Conservation (phyloP, 2,797 vertebrate genomes). For the Pipistrellus pipistrellus region DNA sequence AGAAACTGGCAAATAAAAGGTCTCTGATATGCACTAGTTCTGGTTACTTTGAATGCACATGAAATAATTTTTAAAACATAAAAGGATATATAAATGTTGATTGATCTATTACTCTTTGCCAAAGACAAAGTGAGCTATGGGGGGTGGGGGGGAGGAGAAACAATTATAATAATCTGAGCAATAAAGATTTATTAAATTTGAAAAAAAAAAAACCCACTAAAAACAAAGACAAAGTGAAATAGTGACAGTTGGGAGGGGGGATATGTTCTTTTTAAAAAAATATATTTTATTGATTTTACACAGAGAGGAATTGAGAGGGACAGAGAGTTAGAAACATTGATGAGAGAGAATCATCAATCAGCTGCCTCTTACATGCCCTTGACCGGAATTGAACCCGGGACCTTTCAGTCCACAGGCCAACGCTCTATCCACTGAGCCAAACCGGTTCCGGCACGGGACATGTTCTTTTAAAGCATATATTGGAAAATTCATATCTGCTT, state of each 20-base stretch:
- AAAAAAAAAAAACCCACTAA: no score
- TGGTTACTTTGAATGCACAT: background rate
- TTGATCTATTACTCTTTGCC: constrained; percentile 8
- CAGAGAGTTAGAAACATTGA: no score
- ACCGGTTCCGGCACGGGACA: background rate
- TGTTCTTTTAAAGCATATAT: background rate
- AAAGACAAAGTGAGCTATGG: background rate
- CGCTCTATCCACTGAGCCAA: no score
- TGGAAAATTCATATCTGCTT: constrained; percentile 41
- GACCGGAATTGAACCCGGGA: no score
- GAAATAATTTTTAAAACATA: constrained; percentile 44
- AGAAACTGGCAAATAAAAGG: background rate
- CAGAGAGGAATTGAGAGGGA: no score
- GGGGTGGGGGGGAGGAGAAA: background rate
- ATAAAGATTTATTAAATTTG: no score
- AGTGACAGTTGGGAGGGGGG: background rate
- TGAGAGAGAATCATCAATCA: no score
- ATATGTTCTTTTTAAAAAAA: background rate
- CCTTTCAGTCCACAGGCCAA: no score
- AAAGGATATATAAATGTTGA: background rate
- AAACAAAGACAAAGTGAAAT: constrained; percentile 1
- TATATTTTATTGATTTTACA: no score
- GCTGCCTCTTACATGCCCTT: no score
- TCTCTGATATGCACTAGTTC: background rate
- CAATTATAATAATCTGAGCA: no score